phyloP scores from a whole-genome alignment of 2,113 vertebrate genomes.

The Heptranchias perlo region DNA sequence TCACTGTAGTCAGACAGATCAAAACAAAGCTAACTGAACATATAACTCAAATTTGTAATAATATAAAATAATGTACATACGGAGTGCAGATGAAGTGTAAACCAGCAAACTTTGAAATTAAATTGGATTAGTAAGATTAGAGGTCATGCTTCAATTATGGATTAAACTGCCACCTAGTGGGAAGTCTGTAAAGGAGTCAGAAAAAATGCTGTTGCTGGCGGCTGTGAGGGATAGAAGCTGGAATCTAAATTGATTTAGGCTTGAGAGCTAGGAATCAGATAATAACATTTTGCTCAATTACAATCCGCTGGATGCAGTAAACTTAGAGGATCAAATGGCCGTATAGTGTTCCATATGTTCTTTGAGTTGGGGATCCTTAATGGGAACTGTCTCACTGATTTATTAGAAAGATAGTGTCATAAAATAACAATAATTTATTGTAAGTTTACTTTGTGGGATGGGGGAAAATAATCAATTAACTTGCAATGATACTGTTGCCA shows the following conservation, averaged over 20 bases:
- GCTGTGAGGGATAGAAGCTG: neutral
- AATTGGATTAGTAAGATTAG: neutral
- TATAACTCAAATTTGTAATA: neutral
- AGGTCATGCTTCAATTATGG: neutral
- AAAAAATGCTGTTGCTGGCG: neutral
- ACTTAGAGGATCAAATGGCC: neutral
- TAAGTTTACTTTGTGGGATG: neutral
- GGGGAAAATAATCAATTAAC: neutral
- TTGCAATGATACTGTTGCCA: neutral
- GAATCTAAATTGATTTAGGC: neutral
- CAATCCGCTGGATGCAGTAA: neutral
- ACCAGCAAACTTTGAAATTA: neutral
- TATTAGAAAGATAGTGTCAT: neutral
- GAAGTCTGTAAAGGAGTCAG: neutral
- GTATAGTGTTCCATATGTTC: neutral
- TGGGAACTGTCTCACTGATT: neutral
- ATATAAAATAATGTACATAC: neutral
- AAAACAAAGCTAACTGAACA: neutral
- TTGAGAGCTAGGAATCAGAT: neutral
- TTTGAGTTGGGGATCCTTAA: neutral
- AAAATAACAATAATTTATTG: neutral
- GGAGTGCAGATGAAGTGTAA: neutral
- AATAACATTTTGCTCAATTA: neutral
- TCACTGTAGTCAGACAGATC: neutral
- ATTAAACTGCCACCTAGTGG: conserved; percentile 18